Conservation (phyloP, 2,888 invertebrate genomes). For the Cheilosia variabilis region DNA sequence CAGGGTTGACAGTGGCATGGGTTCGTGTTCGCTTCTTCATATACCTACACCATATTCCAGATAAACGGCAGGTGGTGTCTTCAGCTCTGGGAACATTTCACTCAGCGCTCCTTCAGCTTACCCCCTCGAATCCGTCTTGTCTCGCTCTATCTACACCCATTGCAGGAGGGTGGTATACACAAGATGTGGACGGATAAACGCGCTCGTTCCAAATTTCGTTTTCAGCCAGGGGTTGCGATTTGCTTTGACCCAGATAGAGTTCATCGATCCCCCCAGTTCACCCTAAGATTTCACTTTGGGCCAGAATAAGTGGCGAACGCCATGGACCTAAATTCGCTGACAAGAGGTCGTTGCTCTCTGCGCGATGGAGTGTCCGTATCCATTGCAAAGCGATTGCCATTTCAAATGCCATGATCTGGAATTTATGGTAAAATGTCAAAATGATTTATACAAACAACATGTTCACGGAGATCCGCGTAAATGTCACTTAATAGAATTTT, state of each 20-base stretch:
- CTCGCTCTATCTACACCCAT: background rate
- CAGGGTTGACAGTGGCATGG: slow-evolving; percentile 75
- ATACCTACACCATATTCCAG: slow-evolving; percentile 45
- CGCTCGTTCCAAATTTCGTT: slow-evolving; percentile 76
- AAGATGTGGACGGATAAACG: slow-evolving; percentile 42
- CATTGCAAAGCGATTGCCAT: slow-evolving; percentile 39
- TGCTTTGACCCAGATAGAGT: slow-evolving; percentile 83
- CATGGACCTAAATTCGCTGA: slow-evolving; percentile 50
- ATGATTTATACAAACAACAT: slow-evolving; percentile 29
- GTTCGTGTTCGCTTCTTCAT: slow-evolving; percentile 30
- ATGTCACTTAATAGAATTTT: slow-evolving; percentile 68
- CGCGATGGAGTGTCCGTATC: background rate
- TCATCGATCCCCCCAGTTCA: slow-evolving; percentile 78
- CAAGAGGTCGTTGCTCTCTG: slow-evolving; percentile 53
- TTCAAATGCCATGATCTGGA: slow-evolving; percentile 70
- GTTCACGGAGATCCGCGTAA: slow-evolving; percentile 63
- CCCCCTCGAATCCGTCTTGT: background rate
- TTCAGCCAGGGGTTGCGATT: slow-evolving; percentile 82
- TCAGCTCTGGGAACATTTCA: slow-evolving; percentile 42
- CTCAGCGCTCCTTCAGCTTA: slow-evolving; percentile 5
- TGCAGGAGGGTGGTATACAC: slow-evolving; percentile 46
- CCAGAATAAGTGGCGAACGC: slow-evolving; percentile 4
- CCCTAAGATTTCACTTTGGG: slow-evolving; percentile 31
- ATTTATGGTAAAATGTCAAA: slow-evolving; percentile 71
- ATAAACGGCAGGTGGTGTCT: slow-evolving; percentile 65